These are phyloP conservation scores for Schrankia costaestrigalis DNA, from an alignment of 2,888 invertebrate genomes.

Conservation along the genomic window DNA sequence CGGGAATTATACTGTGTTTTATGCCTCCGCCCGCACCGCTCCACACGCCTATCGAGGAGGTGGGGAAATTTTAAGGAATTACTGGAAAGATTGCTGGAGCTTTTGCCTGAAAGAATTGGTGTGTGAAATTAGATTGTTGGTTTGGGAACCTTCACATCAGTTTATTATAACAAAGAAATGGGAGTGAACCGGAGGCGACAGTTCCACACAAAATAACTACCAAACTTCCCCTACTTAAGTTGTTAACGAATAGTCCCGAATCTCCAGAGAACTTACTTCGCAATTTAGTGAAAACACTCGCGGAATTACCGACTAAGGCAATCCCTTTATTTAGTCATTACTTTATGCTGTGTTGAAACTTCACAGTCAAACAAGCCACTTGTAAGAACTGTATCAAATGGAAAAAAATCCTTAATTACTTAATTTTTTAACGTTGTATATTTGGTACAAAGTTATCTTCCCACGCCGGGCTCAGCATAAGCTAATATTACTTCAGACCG, in stretches of 20 bases:
- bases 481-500: constrained; percentile 21
- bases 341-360: neutral
- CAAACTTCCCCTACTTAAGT: constrained; percentile 3
- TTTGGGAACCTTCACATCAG: constrained; percentile 32
- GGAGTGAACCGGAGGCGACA: constrained; percentile 1
- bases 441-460: constrained; percentile 25
- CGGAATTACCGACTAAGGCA: neutral
- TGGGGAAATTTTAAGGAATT: constrained; percentile 57
- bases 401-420: constrained; percentile 25
- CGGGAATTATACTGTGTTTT: constrained; percentile 63
- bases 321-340: neutral
- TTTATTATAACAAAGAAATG: constrained; percentile 30
- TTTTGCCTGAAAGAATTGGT: constrained; percentile 50
- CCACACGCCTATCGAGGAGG: constrained; percentile 9
- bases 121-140: constrained; percentile 63
- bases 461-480: constrained; percentile 11
- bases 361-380: too few species aligned
- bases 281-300: neutral
- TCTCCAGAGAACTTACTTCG: neutral
- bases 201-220: constrained; percentile 5
- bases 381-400: too few species aligned
- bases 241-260: constrained; percentile 1
- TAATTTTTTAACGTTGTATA: constrained; percentile 22
- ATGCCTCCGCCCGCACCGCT: constrained; percentile 39
- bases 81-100: constrained; percentile 54